phyloP scores from a whole-genome alignment of 2,888 invertebrate species.

The Thalpophila matura region DNA sequence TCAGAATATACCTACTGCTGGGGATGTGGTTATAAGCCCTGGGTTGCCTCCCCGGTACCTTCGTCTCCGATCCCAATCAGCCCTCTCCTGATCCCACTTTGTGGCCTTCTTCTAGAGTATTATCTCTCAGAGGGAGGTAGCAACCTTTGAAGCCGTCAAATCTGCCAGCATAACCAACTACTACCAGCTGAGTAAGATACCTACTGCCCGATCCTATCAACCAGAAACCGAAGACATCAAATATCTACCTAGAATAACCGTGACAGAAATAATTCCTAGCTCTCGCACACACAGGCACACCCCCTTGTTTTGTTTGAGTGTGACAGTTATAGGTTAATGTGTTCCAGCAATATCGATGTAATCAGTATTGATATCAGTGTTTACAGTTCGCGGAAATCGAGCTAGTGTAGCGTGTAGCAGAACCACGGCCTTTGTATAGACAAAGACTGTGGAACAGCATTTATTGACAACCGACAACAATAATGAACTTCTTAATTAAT shows the following conservation, averaged over 20 bases:
- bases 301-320: neutral
- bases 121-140: too few species aligned
- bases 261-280: neutral
- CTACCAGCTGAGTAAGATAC: too few species aligned
- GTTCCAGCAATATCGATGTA: slow-evolving; percentile 30
- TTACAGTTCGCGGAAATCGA: slow-evolving; percentile 26
- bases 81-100: too few species aligned
- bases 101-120: too few species aligned
- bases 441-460: neutral
- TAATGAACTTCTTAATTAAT: too few species aligned
- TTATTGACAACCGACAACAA: slow-evolving; percentile 2
- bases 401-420: neutral
- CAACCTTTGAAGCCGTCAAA: too few species aligned
- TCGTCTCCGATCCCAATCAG: too few species aligned
- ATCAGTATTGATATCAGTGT: slow-evolving; percentile 32
- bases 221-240: neutral
- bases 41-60: too few species aligned
- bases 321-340: slow-evolving; percentile 15
- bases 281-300: neutral
- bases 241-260: neutral
- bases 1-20: too few species aligned
- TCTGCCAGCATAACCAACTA: too few species aligned
- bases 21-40: too few species aligned
- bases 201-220: too few species aligned
- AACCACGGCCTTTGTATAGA: slow-evolving; percentile 4